These are phyloP conservation scores for Scaptomyza flava DNA, from an alignment of 2,888 invertebrate species.

Conservation along the genomic window DNA sequence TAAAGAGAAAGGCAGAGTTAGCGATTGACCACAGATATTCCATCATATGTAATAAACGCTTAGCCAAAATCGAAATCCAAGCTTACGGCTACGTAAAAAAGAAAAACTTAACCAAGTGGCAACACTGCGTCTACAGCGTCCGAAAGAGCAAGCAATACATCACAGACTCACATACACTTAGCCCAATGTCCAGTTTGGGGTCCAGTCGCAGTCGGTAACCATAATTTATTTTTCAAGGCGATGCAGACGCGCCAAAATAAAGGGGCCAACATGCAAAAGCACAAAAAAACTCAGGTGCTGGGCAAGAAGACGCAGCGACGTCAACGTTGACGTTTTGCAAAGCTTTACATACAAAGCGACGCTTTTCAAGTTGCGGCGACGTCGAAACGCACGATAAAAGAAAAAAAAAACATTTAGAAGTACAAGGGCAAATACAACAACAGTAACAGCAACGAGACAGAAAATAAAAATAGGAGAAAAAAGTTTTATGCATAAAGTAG, in stretches of 20 bases:
- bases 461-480: conserved; percentile 76
- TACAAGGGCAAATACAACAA: conserved; percentile 78
- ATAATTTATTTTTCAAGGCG: conserved; percentile 76
- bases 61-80: conserved; percentile 76
- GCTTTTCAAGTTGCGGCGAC: conserved; percentile 75
- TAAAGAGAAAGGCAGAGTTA: conserved; percentile 2
- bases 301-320: conserved; percentile 70
- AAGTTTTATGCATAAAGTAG: conserved; percentile 68
- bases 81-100: conserved; percentile 48
- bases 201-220: conserved; percentile 64
- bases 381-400: conserved; percentile 53
- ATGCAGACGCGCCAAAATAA: conserved; percentile 73
- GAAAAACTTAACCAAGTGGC: conserved; percentile 57
- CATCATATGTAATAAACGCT: conserved; percentile 71
- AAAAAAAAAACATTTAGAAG: conserved; percentile 65
- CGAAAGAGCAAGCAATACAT: conserved; percentile 46
- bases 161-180: conserved; percentile 4
- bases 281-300: conserved; percentile 43
- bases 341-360: conserved; percentile 50
- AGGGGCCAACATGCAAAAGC: conserved; percentile 57
- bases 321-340: conserved; percentile 67
- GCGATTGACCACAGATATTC: conserved; percentile 60
- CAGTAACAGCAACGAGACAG: conserved; percentile 52
- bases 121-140: conserved; percentile 44
- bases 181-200: conserved; percentile 59